Conservation (phyloP, 2,113 vertebrate genomes). For the Cavia aperea region DNA sequence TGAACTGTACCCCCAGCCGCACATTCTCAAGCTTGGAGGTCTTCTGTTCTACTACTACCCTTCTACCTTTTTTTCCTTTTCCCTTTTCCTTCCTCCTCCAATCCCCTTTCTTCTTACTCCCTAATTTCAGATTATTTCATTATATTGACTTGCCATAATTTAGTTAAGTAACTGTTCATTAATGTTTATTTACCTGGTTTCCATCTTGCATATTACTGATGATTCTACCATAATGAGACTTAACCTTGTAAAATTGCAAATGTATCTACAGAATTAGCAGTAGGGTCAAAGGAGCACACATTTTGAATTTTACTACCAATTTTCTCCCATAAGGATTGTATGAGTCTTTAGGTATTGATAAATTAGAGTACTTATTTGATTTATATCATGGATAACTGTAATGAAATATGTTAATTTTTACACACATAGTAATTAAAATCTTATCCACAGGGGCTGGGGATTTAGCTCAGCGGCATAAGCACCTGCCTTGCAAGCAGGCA, state of each 20-base stretch:
- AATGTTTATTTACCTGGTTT: not conserved
- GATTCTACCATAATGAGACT: not conserved
- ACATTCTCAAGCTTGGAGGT: not conserved
- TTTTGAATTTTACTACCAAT: not conserved
- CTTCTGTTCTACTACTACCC: not conserved
- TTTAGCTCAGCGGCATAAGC: too few relatives aligned
- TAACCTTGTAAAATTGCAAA: not conserved
- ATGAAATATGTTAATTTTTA: constrained; percentile 21
- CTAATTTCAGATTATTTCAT: not conserved
- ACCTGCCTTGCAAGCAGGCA: too few relatives aligned
- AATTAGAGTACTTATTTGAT: not conserved
- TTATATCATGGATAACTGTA: constrained; percentile 8
- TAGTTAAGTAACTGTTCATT: not conserved
- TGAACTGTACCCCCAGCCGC: not conserved
- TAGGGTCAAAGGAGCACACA: not conserved
- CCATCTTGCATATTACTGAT: not conserved
- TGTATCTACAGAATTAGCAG: not conserved
- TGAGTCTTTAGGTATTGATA: not conserved
- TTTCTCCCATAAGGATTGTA: not conserved
- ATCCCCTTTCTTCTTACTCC: too few relatives aligned
- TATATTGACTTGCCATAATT: not conserved
- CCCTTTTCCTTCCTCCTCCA: too few relatives aligned
- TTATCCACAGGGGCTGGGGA: too few relatives aligned
- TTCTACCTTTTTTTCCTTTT: not conserved
- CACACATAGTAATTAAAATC: not conserved